Evolutionary conservation across 1,140 invertebrate genomes (phyloP).

Genomic region (Chionoecetes opilio): DNA sequence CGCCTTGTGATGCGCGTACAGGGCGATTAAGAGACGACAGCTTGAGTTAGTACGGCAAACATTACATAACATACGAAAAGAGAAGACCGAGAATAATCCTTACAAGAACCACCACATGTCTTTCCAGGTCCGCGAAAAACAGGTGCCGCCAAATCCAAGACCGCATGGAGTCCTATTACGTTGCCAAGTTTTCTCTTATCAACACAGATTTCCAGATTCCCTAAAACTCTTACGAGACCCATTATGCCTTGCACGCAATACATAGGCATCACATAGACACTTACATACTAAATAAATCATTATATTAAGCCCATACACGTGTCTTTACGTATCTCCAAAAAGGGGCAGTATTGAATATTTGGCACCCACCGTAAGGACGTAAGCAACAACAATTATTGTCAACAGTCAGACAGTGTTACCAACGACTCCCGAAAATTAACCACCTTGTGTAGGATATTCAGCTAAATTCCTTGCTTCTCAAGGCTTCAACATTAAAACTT

Average conservation of each 20-base stretch:
- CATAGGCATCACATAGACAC: background rate
- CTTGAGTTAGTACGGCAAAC: background rate
- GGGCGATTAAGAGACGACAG: background rate
- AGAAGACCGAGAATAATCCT: constrained; percentile 41
- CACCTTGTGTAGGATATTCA: constrained; percentile 40
- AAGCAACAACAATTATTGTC: constrained; percentile 78
- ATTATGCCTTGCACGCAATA: constrained; percentile 48
- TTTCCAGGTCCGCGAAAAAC: constrained; percentile 64
- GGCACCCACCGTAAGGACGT: constrained; percentile 73
- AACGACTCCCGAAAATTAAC: constrained; percentile 55
- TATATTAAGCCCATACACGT: background rate
- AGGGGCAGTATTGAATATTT: constrained; percentile 70
- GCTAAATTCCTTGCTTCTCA: background rate
- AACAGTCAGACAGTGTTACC: constrained; percentile 76
- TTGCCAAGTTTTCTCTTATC: constrained; percentile 80
- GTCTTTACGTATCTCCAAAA: constrained; percentile 36
- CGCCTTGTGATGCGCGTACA: background rate
- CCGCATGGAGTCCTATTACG: constrained; percentile 78
- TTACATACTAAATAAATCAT: background rate
- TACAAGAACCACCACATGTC: constrained; percentile 67
- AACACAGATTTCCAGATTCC: constrained; percentile 79
- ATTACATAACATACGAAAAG: background rate
- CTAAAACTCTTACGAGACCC: constrained; percentile 66
- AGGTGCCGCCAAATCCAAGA: constrained; percentile 71
- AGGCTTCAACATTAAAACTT: constrained; percentile 2